phyloP scores from a whole-genome alignment of 2,888 invertebrate genomes.

The Clepsis dumicolana region DNA sequence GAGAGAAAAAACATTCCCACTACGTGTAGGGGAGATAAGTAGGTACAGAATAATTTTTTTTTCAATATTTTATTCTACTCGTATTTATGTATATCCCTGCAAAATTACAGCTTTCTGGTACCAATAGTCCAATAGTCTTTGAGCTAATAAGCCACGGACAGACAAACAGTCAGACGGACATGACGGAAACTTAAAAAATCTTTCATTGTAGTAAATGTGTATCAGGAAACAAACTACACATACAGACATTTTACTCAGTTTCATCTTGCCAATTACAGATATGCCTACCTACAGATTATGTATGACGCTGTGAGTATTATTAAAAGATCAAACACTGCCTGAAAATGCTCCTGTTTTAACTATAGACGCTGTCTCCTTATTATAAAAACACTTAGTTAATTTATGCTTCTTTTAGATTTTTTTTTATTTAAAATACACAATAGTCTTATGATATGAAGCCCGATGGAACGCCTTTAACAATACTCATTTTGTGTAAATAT shows the following conservation, averaged over 20 bases:
- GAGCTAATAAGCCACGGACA: no score
- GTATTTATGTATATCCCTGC: no score
- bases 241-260: constrained; percentile 43
- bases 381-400: constrained; percentile 38
- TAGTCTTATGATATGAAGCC: constrained; percentile 60
- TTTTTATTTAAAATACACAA: constrained; percentile 49
- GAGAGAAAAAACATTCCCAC: no score
- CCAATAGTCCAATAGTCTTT: no score
- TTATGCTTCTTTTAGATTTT: constrained; percentile 37
- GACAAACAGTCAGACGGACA: no score
- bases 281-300: constrained; percentile 41
- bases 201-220: neutral
- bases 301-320: constrained; percentile 45
- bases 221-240: constrained; percentile 39
- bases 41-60: no score
- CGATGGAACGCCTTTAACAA: constrained; percentile 63
- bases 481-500: constrained; percentile 83
- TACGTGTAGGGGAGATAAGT: no score
- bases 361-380: constrained; percentile 47
- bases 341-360: constrained; percentile 51
- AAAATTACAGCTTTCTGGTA: no score
- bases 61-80: no score
- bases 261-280: constrained; percentile 64
- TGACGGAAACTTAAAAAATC: neutral
- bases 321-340: constrained; percentile 69